phyloP scores from a whole-genome alignment of 2,888 invertebrate species.

The Epinotia bilunana region DNA sequence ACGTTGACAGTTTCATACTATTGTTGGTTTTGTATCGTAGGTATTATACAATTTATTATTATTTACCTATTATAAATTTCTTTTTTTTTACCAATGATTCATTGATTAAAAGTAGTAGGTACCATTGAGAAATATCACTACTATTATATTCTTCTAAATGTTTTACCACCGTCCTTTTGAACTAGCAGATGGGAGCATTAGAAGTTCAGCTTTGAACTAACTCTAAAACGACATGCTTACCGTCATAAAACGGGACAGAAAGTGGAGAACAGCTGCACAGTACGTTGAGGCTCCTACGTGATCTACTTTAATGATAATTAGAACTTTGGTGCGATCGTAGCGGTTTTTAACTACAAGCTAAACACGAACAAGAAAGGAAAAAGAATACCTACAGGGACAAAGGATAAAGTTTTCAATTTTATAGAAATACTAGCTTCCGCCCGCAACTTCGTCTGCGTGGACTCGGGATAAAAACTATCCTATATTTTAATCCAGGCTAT shows the following conservation, averaged over 20 bases:
- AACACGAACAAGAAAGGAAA: neutral
- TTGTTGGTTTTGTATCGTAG: too few species aligned
- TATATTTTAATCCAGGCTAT: too few species aligned
- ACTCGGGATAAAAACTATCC: too few species aligned
- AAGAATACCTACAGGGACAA: neutral
- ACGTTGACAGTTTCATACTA: too few species aligned
- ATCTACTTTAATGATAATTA: slow-evolving; percentile 58
- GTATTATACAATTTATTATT: too few species aligned
- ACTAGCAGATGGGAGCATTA: slow-evolving; percentile 11
- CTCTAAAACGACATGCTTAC: slow-evolving; percentile 39
- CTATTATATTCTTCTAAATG: neutral
- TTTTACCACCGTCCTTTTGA: neutral
- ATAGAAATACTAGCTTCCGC: too few species aligned
- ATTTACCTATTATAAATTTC: too few species aligned
- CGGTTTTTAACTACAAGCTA: neutral
- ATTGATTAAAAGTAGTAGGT: too few species aligned
- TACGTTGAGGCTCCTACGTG: slow-evolving; percentile 36
- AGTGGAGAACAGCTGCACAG: slow-evolving; percentile 58
- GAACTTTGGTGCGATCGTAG: slow-evolving; percentile 37
- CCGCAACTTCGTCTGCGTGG: too few species aligned
- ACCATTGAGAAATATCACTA: neutral
- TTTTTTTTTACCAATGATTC: too few species aligned
- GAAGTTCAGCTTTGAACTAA: neutral
- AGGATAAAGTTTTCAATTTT: neutral
- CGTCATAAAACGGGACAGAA: slow-evolving; percentile 62